Conservation (phyloP, 2,113 vertebrate species). For the Larimichthys polyactis region DNA sequence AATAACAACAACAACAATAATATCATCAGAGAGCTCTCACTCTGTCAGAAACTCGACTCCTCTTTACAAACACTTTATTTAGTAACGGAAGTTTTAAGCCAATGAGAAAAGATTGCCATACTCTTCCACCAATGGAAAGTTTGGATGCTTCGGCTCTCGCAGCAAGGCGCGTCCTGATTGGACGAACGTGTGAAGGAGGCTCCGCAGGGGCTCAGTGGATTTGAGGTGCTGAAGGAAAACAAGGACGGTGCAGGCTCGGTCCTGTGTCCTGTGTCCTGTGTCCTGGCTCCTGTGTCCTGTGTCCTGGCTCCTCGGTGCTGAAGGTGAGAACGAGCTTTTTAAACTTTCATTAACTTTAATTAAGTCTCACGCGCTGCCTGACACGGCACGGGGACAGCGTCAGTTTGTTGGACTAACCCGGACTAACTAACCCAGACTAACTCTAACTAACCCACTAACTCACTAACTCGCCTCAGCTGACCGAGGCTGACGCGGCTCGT, state of each 20-base stretch:
- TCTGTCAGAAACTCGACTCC: slow-evolving; percentile 40
- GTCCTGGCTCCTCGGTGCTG: slow-evolving; percentile 41
- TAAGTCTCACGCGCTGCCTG: neutral
- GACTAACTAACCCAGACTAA: slow-evolving; percentile 50
- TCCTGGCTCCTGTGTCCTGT: too few species aligned
- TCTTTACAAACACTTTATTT: slow-evolving; percentile 78
- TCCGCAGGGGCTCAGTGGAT: slow-evolving; percentile 80
- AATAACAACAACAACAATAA: too few species aligned
- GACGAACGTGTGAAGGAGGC: slow-evolving; percentile 61
- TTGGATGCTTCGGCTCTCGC: slow-evolving; percentile 39
- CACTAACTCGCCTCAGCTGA: slow-evolving; percentile 34
- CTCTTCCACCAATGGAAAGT: slow-evolving; percentile 70
- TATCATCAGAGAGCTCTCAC: too few species aligned
- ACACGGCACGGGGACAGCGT: slow-evolving; percentile 18
- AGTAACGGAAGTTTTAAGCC: slow-evolving; percentile 84
- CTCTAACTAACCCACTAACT: slow-evolving; percentile 67
- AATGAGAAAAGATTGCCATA: slow-evolving; percentile 78
- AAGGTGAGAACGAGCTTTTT: slow-evolving; percentile 77
- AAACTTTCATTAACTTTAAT: slow-evolving; percentile 60
- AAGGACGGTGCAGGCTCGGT: slow-evolving; percentile 68
- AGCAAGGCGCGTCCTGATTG: slow-evolving; percentile 61
- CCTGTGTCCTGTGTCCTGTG: too few species aligned
- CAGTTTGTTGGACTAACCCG: slow-evolving; percentile 56
- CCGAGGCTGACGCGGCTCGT: neutral
- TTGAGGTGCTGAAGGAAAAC: slow-evolving; percentile 84